Evolutionary conservation across 2,888 invertebrate genomes (phyloP).

Genomic region (Tanaodytes sp.): DNA sequence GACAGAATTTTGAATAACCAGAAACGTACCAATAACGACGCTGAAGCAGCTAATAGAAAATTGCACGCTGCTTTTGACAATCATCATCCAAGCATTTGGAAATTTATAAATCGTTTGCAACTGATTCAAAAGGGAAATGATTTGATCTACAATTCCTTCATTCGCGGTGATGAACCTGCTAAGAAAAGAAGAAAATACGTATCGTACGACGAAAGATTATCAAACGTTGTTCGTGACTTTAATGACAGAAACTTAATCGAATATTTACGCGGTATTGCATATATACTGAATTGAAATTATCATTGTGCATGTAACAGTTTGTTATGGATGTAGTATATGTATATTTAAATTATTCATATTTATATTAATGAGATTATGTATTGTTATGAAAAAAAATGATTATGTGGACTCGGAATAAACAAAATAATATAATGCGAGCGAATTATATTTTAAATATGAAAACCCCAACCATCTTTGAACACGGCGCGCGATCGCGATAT

Average conservation of each 20-base stretch:
- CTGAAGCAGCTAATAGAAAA: constrained; percentile 14
- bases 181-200: constrained; percentile 3
- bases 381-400: too few relatives aligned
- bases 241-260: neutral
- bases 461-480: too few relatives aligned
- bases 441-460: too few relatives aligned
- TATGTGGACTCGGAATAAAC: too few relatives aligned
- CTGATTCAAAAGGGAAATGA: constrained; percentile 13
- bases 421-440: too few relatives aligned
- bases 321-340: too few relatives aligned
- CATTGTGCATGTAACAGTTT: too few relatives aligned
- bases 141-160: neutral
- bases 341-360: too few relatives aligned
- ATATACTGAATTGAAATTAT: too few relatives aligned
- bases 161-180: constrained; percentile 7
- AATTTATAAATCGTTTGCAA: constrained; percentile 10
- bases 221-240: neutral
- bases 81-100: constrained; percentile 15
- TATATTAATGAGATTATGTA: too few relatives aligned
- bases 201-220: neutral
- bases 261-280: neutral
- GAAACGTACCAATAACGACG: constrained; percentile 15
- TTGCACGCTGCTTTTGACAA: constrained; percentile 17
- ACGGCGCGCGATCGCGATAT: too few relatives aligned
- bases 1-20: neutral